phyloP scores from a whole-genome alignment of 2,113 vertebrate genomes.

The Corythornis madagascariensis region DNA sequence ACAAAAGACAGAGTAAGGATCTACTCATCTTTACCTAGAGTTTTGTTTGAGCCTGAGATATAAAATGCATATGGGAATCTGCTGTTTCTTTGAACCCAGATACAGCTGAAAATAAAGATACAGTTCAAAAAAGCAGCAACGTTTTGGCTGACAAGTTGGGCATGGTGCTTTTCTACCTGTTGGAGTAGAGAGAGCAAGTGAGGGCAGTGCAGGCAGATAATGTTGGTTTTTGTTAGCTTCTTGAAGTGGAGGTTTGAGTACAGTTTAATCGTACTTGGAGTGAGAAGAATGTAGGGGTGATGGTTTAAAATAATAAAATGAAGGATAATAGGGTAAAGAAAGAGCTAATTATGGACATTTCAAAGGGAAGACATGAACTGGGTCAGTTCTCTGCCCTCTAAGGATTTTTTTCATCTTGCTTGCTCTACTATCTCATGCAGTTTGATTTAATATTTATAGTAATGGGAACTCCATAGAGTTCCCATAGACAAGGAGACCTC shows the following conservation, averaged over 20 bases:
- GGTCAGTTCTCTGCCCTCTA: not conserved
- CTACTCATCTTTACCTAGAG: not conserved
- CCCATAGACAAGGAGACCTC: not conserved
- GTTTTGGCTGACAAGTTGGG: not conserved
- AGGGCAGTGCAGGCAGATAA: not conserved
- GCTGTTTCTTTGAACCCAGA: constrained; percentile 4
- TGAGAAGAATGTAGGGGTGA: not conserved
- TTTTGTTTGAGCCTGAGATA: constrained; percentile 1
- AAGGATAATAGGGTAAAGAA: not conserved
- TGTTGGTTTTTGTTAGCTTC: not conserved
- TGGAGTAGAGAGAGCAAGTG: not conserved
- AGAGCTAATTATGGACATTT: not conserved
- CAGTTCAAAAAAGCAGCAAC: not conserved
- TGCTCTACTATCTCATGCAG: not conserved
- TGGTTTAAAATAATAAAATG: not conserved
- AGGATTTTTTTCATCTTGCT: not conserved
- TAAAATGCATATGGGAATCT: not conserved
- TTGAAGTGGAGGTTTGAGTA: not conserved
- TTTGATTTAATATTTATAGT: not conserved
- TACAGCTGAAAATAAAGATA: constrained; percentile 11
- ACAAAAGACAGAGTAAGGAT: not conserved
- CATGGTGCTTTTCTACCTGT: not conserved
- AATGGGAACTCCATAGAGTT: not conserved
- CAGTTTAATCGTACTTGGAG: not conserved
- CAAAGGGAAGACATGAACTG: not conserved